Evolutionary conservation across 2,113 vertebrate species (phyloP).

Genomic region (Numenius arquata): DNA sequence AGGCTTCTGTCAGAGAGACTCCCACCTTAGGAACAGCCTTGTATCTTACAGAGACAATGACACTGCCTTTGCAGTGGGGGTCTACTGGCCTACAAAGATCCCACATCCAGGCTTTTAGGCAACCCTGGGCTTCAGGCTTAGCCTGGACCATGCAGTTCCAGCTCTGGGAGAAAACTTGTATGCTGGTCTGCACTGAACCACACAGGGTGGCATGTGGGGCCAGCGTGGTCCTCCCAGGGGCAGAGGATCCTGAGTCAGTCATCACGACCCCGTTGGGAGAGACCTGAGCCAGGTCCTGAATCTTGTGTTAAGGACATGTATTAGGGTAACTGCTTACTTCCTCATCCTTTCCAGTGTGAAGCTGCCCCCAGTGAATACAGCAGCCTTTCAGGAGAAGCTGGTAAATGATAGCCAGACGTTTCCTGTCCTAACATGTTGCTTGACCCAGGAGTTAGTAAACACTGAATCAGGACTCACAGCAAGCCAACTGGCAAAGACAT

Average conservation of each 20-base stretch:
- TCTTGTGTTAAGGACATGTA: background rate
- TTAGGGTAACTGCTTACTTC: background rate
- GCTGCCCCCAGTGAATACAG: background rate
- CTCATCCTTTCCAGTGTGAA: background rate
- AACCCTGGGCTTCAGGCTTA: background rate
- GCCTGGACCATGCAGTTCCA: background rate
- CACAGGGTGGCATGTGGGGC: fast-evolving
- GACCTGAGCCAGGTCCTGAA: background rate
- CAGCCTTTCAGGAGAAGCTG: conserved; percentile 26
- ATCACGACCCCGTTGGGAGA: background rate
- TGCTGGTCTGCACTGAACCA: background rate
- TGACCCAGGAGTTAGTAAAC: conserved; percentile 59
- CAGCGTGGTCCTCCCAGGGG: fast-evolving
- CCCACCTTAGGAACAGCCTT: background rate
- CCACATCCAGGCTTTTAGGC: background rate
- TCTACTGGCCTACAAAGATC: background rate
- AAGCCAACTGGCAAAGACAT: conserved; percentile 55
- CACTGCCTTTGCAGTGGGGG: background rate
- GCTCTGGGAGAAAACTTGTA: background rate
- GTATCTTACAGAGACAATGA: fast-evolving
- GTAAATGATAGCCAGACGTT: conserved; percentile 49
- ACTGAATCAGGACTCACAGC: conserved; percentile 55
- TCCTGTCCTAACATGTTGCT: conserved; percentile 63
- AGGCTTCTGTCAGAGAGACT: background rate
- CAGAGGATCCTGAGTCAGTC: background rate